These are phyloP conservation scores for Tetropium fuscum DNA, from an alignment of 2,888 invertebrate genomes.

Conservation along the genomic window DNA sequence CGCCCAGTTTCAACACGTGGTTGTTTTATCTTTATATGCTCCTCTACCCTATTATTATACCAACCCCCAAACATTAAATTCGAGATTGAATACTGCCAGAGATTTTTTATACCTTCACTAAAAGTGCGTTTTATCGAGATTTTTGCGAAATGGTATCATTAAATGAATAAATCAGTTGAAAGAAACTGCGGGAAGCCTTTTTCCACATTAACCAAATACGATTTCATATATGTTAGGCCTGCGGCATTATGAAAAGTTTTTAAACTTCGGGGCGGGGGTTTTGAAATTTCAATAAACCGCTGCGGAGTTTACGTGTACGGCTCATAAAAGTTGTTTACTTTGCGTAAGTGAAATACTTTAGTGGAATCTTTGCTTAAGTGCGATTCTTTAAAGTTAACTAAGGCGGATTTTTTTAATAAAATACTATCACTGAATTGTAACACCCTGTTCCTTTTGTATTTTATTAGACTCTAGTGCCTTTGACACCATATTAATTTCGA, in stretches of 20 bases:
- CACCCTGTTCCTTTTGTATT: no score
- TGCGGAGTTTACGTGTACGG: no score
- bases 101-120: conserved; percentile 25
- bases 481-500: no score
- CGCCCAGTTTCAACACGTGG: conserved; percentile 46
- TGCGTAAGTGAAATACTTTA: no score
- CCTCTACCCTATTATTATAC: conserved; percentile 27
- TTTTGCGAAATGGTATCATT: conserved; percentile 11
- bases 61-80: conserved; percentile 31
- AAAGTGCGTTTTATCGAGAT: conserved; percentile 23
- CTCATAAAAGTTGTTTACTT: no score
- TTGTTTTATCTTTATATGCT: conserved; percentile 40
- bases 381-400: no score
- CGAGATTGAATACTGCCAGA: conserved; percentile 25
- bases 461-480: no score
- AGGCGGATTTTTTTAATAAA: no score
- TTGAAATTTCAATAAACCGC: no score
- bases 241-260: background rate
- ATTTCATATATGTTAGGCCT: background rate
- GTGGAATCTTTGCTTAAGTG: no score
- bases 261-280: background rate
- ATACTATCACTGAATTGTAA: no score
- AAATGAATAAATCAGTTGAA: conserved; percentile 21
- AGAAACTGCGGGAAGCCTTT: conserved; percentile 13
- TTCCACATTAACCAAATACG: background rate